A percentile compares a stretch with the other conserved stretches of the same genome.
Conservation (phyloP, 2,797 vertebrate species). For the Australoheros facetus region DNA sequence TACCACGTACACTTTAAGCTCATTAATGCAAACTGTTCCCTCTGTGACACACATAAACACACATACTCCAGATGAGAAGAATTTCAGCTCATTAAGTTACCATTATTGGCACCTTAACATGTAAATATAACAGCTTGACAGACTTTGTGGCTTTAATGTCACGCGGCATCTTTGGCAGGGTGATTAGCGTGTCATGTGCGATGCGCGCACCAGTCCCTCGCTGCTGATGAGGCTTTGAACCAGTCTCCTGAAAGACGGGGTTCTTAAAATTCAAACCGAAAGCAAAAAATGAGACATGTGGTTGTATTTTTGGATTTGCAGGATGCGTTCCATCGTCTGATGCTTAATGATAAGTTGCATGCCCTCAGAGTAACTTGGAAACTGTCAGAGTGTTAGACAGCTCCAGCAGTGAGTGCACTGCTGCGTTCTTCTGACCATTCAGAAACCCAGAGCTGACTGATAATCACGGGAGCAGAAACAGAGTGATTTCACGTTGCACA, state of each 20-base stretch:
- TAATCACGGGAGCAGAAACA: not conserved
- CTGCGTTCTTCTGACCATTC: constrained; percentile 1
- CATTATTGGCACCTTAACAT: not conserved
- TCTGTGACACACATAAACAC: not conserved
- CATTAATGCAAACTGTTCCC: not conserved
- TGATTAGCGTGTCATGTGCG: constrained; percentile 8
- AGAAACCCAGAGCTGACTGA: not conserved
- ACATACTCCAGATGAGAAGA: constrained; percentile 1
- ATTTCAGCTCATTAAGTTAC: not conserved
- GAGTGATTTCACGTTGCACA: not conserved
- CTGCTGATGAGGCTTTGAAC: constrained; percentile 25
- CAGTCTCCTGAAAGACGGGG: not conserved
- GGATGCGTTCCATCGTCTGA: constrained; percentile 12
- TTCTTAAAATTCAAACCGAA: constrained; percentile 7
- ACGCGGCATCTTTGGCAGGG: not conserved
- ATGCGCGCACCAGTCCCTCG: not conserved
- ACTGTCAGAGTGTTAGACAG: not conserved
- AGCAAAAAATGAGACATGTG: constrained; percentile 7
- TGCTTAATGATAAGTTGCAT: constrained; percentile 36
- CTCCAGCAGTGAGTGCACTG: not conserved
- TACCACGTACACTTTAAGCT: not conserved
- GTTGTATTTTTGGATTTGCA: constrained; percentile 18
- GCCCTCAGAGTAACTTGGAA: constrained; percentile 24
- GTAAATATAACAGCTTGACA: constrained; percentile 1
- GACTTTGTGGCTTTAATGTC: constrained; percentile 27